Percentiles rank a stretch among this genome's conserved stretches.
Evolutionary conservation across 2,888 invertebrate genomes (phyloP).

Genomic region (Melinopterus prodromus): DNA sequence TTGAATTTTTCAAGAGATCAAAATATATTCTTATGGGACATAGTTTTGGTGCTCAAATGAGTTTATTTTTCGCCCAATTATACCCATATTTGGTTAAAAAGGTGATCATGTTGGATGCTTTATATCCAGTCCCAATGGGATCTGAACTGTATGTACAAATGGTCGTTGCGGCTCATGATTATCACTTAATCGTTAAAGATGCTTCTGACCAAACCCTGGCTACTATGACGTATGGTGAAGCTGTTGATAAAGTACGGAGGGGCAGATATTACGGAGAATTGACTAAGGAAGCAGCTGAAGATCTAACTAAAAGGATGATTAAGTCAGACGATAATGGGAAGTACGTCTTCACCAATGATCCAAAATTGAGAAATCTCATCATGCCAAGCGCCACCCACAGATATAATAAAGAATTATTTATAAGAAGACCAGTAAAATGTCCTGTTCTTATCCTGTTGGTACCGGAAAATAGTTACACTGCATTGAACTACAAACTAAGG

Average conservation of each 20-base stretch:
- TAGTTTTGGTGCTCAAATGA: constrained; percentile 46
- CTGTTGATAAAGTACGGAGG: constrained; percentile 18
- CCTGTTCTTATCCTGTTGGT: constrained; percentile 32
- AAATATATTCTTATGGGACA: constrained; percentile 56
- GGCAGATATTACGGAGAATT: constrained; percentile 25
- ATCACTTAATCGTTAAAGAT: constrained; percentile 14
- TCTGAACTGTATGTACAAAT: constrained; percentile 15
- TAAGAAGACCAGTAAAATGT: constrained; percentile 22
- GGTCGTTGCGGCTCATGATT: constrained; percentile 16
- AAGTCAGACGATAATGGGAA: constrained; percentile 23
- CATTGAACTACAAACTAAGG: constrained; percentile 12
- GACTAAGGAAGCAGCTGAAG: constrained; percentile 26
- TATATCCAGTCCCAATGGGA: constrained; percentile 27
- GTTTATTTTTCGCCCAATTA: constrained; percentile 34
- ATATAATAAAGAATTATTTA: constrained; percentile 27
- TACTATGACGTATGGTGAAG: constrained; percentile 29
- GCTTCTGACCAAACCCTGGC: neutral
- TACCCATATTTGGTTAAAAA: constrained; percentile 31
- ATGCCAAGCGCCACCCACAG: constrained; percentile 15
- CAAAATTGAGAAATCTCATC: constrained; percentile 25
- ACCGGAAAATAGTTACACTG: constrained; percentile 28
- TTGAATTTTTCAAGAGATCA: constrained; percentile 51
- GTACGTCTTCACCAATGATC: constrained; percentile 33
- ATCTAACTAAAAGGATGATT: constrained; percentile 29
- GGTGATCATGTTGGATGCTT: constrained; percentile 30